Base-by-base conservation (phyloP, 1,140 invertebrate genomes). In the Drosophila biarmipes region DNA sequence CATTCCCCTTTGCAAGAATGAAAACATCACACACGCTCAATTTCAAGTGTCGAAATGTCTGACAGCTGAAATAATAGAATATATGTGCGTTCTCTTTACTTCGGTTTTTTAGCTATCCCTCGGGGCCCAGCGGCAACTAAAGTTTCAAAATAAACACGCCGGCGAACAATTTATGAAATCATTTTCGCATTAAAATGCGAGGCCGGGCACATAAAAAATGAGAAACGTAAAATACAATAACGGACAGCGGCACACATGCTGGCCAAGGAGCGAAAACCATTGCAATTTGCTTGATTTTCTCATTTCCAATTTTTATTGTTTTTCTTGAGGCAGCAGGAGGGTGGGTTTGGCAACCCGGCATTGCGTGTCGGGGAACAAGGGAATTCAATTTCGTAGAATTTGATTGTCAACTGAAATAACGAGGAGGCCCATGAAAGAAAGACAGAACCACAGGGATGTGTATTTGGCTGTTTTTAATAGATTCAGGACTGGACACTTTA, bases 351-450 rank as follows among this genome's bases (percentile, higher is more conserved):
- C 27, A 34, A 49, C 51, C 38, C 38, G 62, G 4, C 71, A 59
- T 68, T 69, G 59, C 57, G 66, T 69, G 76, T 35, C 66, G 55
- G 49, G 45, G 56, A 72, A 89, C 75, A 79, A 89, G 82, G 49
- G 82, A 87, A 87, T 77, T 75, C 82, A 87, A 87, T 87, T 87
- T 89, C 71, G 79, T 76, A 79, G 82, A 87, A 87, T 89, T 87
- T 84, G 74, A 87, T 87, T 87, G 84, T 89, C 82, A 87, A 87
- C 84, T 49, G 56, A 64, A 79, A 79, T 82, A 82, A 89, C 82
- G 82, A 82, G 78, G 56, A 64, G 75, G 57, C 53, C 73, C 59
- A 59, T 53, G 58, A 56, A 59, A 58, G 61, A 15, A 46, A 51
- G 35, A 38, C 67, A 38, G 42, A 31, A 54, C 12, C 35, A 15